Percentiles rank a stretch among this genome's conserved stretches.
These are phyloP conservation scores for Sebastes dallii DNA, from an alignment of 2,797 vertebrate genomes.

Conservation along the genomic window DNA sequence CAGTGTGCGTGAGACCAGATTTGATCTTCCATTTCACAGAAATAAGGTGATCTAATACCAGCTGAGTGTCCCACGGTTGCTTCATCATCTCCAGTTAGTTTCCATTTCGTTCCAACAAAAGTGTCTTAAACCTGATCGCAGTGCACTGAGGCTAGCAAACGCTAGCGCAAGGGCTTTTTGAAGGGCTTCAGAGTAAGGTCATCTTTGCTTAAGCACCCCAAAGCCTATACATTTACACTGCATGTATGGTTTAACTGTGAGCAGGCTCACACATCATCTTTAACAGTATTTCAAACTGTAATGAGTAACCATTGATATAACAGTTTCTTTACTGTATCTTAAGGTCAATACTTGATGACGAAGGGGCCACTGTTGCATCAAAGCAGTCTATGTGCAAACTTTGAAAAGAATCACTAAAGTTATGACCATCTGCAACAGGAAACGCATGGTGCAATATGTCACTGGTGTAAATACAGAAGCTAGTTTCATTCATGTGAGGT, in stretches of 20 bases:
- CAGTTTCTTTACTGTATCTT: conserved; percentile 10
- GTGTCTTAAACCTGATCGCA: conserved; percentile 61
- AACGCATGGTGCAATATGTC: conserved; percentile 21
- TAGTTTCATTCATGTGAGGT: background rate
- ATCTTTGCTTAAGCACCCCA: conserved; percentile 9
- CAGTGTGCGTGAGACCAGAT: background rate
- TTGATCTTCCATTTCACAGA: conserved; percentile 14
- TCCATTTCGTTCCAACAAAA: conserved; percentile 28
- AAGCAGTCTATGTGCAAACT: conserved; percentile 5
- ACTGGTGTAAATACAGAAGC: conserved; percentile 34
- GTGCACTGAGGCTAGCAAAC: conserved; percentile 21
- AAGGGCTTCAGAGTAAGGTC: conserved; percentile 7
- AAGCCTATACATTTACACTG: conserved; percentile 33
- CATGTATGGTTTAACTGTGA: conserved; percentile 46
- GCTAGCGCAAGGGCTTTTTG: conserved; percentile 50
- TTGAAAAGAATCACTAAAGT: background rate
- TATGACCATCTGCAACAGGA: conserved; percentile 23
- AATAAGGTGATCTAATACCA: conserved; percentile 10
- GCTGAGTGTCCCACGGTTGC: background rate
- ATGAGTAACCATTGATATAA: background rate
- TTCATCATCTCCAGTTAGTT: background rate
- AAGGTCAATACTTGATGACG: conserved; percentile 21
- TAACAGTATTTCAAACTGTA: conserved; percentile 4
- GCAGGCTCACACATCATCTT: conserved; percentile 58
- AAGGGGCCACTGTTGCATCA: conserved; percentile 17